These are phyloP conservation scores for Cryptocephalus moraei DNA, from an alignment of 2,888 invertebrate genomes.

Conservation along the genomic window DNA sequence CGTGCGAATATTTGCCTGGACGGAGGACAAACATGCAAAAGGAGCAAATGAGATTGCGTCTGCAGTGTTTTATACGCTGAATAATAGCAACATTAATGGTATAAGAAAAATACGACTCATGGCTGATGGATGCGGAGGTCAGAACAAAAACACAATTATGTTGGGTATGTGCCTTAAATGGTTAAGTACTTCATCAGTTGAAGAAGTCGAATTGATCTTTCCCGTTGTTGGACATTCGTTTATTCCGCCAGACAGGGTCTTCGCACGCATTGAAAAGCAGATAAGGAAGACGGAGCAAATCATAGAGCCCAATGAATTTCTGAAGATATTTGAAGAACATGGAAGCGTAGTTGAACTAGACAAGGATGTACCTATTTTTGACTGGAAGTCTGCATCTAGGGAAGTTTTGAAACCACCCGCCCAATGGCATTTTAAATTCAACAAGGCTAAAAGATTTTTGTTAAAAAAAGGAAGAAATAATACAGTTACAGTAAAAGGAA, in stretches of 20 bases:
- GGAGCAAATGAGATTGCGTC: neutral
- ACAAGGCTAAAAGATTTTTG: neutral
- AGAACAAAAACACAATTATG: neutral
- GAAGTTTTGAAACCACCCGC: neutral
- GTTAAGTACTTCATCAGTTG: neutral
- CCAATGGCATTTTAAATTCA: neutral
- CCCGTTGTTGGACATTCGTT: slow-evolving; percentile 5
- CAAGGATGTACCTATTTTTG: no score
- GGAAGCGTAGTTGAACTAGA: no score
- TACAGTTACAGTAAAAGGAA: neutral
- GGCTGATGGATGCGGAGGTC: neutral
- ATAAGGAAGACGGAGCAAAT: slow-evolving; percentile 1
- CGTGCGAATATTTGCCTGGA: no score
- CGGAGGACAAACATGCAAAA: neutral
- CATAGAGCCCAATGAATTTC: neutral
- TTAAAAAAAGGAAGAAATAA: neutral
- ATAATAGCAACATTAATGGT: neutral
- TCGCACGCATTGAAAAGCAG: slow-evolving; percentile 2
- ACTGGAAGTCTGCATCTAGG: no score
- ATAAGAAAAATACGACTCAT: neutral
- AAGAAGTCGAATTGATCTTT: slow-evolving; percentile 1
- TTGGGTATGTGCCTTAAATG: neutral
- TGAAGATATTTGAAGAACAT: no score
- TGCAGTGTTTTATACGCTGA: neutral
- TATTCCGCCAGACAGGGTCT: slow-evolving; percentile 1